phyloP scores from a whole-genome alignment of 2,113 vertebrate species.

The Chlorodrepanis virens region DNA sequence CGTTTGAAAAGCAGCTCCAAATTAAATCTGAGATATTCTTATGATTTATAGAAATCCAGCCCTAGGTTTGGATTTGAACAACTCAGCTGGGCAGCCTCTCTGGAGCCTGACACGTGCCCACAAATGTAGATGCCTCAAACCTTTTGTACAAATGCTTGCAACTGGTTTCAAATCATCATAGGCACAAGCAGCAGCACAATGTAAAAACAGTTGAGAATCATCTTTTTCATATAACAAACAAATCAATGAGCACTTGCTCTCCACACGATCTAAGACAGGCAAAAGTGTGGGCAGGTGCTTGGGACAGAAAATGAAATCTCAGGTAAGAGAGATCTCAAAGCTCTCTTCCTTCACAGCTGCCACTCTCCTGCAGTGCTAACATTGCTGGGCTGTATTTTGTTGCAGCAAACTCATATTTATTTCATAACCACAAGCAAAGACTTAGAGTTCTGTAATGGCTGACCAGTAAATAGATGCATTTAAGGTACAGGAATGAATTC shows the following conservation, averaged over 20 bases:
- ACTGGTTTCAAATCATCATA: rapidly evolving
- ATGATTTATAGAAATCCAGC: neutral
- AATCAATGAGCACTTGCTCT: neutral
- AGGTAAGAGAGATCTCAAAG: neutral
- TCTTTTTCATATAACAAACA: neutral
- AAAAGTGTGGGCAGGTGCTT: neutral
- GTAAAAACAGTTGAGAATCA: neutral
- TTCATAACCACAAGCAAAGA: neutral
- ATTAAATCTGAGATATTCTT: neutral
- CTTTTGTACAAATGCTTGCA: neutral
- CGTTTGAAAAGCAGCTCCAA: neutral
- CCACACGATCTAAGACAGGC: neutral
- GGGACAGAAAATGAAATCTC: neutral
- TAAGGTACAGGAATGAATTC: neutral
- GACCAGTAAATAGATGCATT: neutral
- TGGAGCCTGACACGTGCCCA: neutral
- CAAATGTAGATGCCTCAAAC: rapidly evolving
- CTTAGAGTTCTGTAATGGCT: neutral
- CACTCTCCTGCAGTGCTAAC: neutral
- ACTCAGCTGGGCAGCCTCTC: neutral
- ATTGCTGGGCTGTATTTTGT: neutral
- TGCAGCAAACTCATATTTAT: neutral
- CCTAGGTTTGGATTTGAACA: neutral
- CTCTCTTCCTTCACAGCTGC: neutral
- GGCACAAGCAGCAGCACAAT: neutral